These are phyloP conservation scores for Drosophila simulans DNA, from an alignment of 1,140 invertebrate genomes.

Conservation along the genomic window DNA sequence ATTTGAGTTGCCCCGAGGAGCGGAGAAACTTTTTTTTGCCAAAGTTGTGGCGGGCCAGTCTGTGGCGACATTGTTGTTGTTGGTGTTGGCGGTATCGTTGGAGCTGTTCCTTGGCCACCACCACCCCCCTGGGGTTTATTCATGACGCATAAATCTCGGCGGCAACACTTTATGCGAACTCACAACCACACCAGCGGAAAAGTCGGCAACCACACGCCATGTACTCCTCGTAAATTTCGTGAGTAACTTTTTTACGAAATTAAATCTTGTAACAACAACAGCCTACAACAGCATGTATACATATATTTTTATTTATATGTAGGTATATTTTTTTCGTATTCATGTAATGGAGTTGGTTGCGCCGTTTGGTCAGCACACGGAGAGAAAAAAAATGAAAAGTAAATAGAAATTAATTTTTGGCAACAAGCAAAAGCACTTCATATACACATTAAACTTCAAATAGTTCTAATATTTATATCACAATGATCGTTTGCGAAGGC, in stretches of 20 bases:
- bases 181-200: constrained; percentile 60
- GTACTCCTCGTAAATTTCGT: constrained; percentile 81
- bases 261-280: constrained; percentile 81
- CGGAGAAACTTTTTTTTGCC: constrained; percentile 19
- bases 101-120: constrained; percentile 27
- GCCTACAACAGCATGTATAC: constrained; percentile 41
- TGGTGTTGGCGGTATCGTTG: constrained; percentile 23
- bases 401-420: background rate
- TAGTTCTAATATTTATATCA: too few species aligned
- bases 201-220: constrained; percentile 76
- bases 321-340: constrained; percentile 28
- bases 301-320: constrained; percentile 38
- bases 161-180: constrained; percentile 81
- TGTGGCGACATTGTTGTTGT: constrained; percentile 40
- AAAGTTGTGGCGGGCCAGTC: constrained; percentile 35
- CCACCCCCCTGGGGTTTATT: constrained; percentile 69
- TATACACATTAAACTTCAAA: too few species aligned
- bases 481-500: too few species aligned
- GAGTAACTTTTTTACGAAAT: constrained; percentile 84
- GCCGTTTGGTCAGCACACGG: constrained; percentile 27
- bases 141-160: constrained; percentile 79
- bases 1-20: constrained; percentile 33
- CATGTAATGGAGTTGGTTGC: constrained; percentile 46
- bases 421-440: too few species aligned
- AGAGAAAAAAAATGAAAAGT: constrained; percentile 8